Evolutionary conservation across 1,140 invertebrate species (phyloP).

Genomic region (Drosophila serrata): DNA sequence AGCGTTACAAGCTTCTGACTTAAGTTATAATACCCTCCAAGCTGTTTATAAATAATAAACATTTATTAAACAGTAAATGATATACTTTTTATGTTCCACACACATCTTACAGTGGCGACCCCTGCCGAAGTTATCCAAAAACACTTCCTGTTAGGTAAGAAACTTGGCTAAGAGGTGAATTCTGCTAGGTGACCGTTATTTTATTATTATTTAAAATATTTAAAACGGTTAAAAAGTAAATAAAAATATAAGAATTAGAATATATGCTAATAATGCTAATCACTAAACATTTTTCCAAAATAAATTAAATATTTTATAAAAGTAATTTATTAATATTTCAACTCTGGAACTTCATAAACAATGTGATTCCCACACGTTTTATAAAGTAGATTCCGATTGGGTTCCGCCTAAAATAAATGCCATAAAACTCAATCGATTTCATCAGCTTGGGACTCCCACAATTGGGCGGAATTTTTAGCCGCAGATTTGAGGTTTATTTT

Average conservation of each 20-base stretch:
- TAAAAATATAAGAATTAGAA: neutral
- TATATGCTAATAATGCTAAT: too few relatives aligned
- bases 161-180: neutral
- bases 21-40: too few relatives aligned
- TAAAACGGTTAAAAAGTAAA: neutral
- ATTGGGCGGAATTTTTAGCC: slow-evolving; percentile 7
- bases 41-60: too few relatives aligned
- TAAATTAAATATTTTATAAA: neutral
- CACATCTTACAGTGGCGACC: neutral
- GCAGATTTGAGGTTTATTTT: slow-evolving; percentile 17
- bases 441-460: slow-evolving; percentile 50
- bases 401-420: slow-evolving; percentile 3
- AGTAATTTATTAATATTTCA: too few relatives aligned
- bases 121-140: too few relatives aligned
- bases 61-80: too few relatives aligned
- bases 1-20: too few relatives aligned
- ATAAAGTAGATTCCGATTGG: neutral
- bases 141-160: neutral
- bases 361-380: slow-evolving; percentile 13
- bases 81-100: too few relatives aligned
- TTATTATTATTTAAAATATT: neutral
- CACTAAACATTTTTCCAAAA: too few relatives aligned
- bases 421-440: slow-evolving; percentile 24
- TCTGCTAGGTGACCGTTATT: neutral
- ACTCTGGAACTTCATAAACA: neutral